A percentile compares a stretch with the other conserved stretches of the same genome.
Conservation (phyloP, 1,140 invertebrate genomes). For the Reticulitermes speratus region DNA sequence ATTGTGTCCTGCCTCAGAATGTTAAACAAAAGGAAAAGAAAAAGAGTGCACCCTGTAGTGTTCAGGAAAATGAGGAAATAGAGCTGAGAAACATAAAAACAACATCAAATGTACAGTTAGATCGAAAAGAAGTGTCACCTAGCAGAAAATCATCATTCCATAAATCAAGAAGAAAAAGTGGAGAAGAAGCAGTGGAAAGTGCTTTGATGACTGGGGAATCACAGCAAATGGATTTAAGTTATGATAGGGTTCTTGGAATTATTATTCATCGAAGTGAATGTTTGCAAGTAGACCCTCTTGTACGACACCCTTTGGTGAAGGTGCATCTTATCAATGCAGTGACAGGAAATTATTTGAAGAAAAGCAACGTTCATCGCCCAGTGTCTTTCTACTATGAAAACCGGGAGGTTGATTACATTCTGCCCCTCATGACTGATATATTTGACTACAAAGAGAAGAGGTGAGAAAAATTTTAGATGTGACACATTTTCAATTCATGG, state of each 20-base stretch:
- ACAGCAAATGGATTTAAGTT: background rate
- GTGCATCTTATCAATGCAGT: constrained; percentile 45
- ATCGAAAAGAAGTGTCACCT: background rate
- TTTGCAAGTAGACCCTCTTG: constrained; percentile 41
- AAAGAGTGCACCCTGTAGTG: background rate
- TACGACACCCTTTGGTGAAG: constrained; percentile 49
- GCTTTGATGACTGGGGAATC: background rate
- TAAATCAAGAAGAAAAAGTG: background rate
- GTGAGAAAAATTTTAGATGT: constrained; percentile 31
- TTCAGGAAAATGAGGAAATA: background rate
- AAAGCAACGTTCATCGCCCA: constrained; percentile 28
- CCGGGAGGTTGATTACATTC: constrained; percentile 34
- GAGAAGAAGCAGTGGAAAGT: background rate
- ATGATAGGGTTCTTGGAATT: constrained; percentile 32
- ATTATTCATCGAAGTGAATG: constrained; percentile 31
- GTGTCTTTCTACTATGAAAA: constrained; percentile 37
- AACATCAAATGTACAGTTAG: background rate
- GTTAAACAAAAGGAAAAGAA: background rate
- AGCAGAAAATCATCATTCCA: background rate
- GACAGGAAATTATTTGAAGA: constrained; percentile 45
- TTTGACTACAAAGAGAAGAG: constrained; percentile 38
- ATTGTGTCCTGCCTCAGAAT: background rate
- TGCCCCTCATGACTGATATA: constrained; percentile 37
- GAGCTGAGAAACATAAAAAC: background rate
- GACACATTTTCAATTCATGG: too few species aligned